phyloP scores from a whole-genome alignment of 2,797 vertebrate species.

The Amphiprion clarkii region DNA sequence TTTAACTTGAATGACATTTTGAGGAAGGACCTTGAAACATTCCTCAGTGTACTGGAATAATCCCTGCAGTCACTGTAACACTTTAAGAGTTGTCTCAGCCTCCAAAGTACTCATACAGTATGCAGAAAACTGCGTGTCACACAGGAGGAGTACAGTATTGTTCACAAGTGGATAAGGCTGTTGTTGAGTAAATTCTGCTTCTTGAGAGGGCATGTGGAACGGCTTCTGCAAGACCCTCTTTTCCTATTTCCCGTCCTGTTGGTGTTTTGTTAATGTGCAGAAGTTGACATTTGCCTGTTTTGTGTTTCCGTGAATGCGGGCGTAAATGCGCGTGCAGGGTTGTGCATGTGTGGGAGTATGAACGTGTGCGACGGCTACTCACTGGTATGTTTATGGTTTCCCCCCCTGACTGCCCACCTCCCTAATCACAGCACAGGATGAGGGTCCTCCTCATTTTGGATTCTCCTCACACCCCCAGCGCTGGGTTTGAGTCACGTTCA shows the following conservation, averaged over 20 bases:
- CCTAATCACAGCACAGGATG: slow-evolving; percentile 56
- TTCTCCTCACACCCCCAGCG: slow-evolving; percentile 69
- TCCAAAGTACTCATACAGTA: slow-evolving; percentile 16
- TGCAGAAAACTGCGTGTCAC: slow-evolving; percentile 27
- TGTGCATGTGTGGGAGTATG: background rate
- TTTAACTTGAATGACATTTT: slow-evolving; percentile 42
- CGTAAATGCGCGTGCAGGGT: slow-evolving; percentile 8
- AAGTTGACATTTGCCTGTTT: slow-evolving; percentile 2
- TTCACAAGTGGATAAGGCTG: slow-evolving; percentile 31
- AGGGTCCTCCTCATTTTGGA: slow-evolving; percentile 56
- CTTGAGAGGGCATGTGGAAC: slow-evolving; percentile 23
- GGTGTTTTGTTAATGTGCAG: slow-evolving; percentile 14
- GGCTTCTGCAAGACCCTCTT: background rate
- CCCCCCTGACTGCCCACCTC: slow-evolving; percentile 40
- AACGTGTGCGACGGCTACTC: slow-evolving; percentile 6
- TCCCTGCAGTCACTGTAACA: slow-evolving; percentile 20
- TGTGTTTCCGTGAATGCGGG: slow-evolving; percentile 2
- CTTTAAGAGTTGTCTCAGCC: background rate
- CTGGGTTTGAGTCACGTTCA: slow-evolving; percentile 67
- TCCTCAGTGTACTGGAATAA: slow-evolving; percentile 26
- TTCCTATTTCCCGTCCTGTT: slow-evolving; percentile 22
- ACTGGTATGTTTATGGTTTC: slow-evolving; percentile 39
- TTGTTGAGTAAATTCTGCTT: slow-evolving; percentile 36
- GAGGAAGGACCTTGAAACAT: slow-evolving; percentile 39
- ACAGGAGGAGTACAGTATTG: slow-evolving; percentile 24